Percentiles rank a stretch among this genome's conserved stretches.
Conservation (phyloP, 2,113 vertebrate species). For the Trogon melanurus region DNA sequence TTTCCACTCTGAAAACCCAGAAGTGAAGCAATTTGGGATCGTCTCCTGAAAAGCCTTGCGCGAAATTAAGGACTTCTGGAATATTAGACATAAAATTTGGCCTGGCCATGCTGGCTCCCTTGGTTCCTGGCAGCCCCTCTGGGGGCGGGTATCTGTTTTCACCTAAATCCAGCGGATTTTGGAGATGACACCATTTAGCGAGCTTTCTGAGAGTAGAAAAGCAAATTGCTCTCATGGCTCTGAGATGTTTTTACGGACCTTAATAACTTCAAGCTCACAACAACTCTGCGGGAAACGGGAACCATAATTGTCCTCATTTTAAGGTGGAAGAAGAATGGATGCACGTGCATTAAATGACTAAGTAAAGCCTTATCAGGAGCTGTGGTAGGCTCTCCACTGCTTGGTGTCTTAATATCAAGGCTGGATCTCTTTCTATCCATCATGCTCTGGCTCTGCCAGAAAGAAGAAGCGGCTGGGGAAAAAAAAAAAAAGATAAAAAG, state of each 20-base stretch:
- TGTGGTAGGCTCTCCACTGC: background rate
- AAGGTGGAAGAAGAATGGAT: conserved; percentile 8
- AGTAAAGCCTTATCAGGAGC: background rate
- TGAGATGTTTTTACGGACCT: background rate
- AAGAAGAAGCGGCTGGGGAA: background rate
- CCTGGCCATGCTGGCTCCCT: background rate
- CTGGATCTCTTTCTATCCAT: conserved; percentile 6
- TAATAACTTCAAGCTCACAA: background rate
- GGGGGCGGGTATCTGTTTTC: background rate
- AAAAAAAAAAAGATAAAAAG: background rate
- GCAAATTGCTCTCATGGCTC: background rate
- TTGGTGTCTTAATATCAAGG: background rate
- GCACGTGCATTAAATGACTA: background rate
- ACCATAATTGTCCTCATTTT: background rate
- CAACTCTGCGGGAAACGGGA: background rate
- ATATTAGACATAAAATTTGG: background rate
- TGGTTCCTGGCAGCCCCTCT: background rate
- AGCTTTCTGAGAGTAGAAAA: background rate
- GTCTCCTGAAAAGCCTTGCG: background rate
- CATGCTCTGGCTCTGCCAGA: background rate
- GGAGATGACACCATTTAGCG: background rate
- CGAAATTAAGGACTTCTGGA: background rate
- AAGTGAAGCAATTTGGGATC: background rate
- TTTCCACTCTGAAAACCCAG: background rate
- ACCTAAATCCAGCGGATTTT: background rate